Base-by-base conservation (phyloP, 1,140 invertebrate species). In the Leptinotarsa undecemlineata region DNA sequence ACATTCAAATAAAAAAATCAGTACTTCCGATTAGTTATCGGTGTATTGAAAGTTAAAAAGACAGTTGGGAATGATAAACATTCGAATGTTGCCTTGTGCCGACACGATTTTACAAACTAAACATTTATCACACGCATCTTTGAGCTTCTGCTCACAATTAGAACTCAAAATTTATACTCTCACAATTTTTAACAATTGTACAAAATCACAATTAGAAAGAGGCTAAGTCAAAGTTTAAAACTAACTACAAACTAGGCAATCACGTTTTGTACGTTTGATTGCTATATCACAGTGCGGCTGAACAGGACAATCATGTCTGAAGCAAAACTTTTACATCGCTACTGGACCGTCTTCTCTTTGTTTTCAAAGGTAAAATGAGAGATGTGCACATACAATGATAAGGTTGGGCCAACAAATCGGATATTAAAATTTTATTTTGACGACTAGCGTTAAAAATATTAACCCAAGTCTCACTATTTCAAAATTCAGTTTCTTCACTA, bases 171-270 rank as follows among this genome's bases (percentile, higher is more conserved):
- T 77, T 76, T 81, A 78, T 80, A 79, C 77, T 82, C 78, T 83
- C 79, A 81, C 77, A 77, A 76, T 78, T 80, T 78, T 77, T 73
- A 81, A 80, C 79, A 76, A 69, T 79, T 74, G 77, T 80, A 82
- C 76, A 79, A 82, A 82, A 83, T 83, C 82, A 83, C 82, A 83
- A 79, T 83, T 72, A 81, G 80, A 81, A 79, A 81, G 76, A 79
- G 79, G 78, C 79, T 82, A 79, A 80, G 78, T 77, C 78, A 77
- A 76, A 80, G 61, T 74, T 78, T 79, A 77, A 78, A 76, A 76
- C 70, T 76, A 76, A 72, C 81, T 83, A 82, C 72, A 75, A 75
- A 66, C 79, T 82, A 81, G 66, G 76, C 72, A 79, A 77, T 76
- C 75, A 75, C 72, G 61, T 68, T 76, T 26, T 48, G 68, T 71